phyloP scores from a whole-genome alignment of 2,888 invertebrate species.

The Tholera decimalis region DNA sequence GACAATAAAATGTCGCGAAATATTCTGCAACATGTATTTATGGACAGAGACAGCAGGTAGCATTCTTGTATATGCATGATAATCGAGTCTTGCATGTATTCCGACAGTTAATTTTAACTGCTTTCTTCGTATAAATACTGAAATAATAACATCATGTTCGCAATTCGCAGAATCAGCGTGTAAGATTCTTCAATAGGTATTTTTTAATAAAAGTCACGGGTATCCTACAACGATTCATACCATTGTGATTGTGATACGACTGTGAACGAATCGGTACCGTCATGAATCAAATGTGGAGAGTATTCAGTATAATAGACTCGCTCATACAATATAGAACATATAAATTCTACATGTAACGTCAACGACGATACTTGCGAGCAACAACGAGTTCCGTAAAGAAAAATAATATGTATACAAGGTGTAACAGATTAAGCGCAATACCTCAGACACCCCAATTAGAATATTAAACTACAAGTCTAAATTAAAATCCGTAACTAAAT shows the following conservation, averaged over 20 bases:
- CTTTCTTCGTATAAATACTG: constrained; percentile 38
- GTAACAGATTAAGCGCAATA: too few species aligned
- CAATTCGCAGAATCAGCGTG: constrained; percentile 43
- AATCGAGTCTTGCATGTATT: constrained; percentile 41
- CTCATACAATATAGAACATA: constrained; percentile 6
- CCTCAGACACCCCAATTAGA: too few species aligned
- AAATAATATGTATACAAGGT: too few species aligned
- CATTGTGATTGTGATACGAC: constrained; percentile 48
- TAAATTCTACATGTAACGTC: not conserved
- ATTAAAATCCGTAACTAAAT: too few species aligned
- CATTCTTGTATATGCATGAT: constrained; percentile 17
- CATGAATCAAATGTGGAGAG: constrained; percentile 21
- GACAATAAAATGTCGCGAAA: constrained; percentile 27
- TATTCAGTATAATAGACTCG: constrained; percentile 36
- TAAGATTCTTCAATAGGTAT: constrained; percentile 20
- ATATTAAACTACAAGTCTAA: too few species aligned
- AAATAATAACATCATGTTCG: constrained; percentile 30
- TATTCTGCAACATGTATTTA: constrained; percentile 18
- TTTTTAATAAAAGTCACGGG: constrained; percentile 19
- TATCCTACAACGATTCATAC: constrained; percentile 13
- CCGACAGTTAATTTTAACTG: constrained; percentile 26
- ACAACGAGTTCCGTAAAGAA: too few species aligned
- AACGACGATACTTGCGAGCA: too few species aligned
- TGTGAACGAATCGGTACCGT: constrained; percentile 14
- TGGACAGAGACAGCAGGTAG: constrained; percentile 10